These are phyloP conservation scores for Cynopterus brachyotis DNA, from an alignment of 2,113 vertebrate genomes.

Conservation along the genomic window DNA sequence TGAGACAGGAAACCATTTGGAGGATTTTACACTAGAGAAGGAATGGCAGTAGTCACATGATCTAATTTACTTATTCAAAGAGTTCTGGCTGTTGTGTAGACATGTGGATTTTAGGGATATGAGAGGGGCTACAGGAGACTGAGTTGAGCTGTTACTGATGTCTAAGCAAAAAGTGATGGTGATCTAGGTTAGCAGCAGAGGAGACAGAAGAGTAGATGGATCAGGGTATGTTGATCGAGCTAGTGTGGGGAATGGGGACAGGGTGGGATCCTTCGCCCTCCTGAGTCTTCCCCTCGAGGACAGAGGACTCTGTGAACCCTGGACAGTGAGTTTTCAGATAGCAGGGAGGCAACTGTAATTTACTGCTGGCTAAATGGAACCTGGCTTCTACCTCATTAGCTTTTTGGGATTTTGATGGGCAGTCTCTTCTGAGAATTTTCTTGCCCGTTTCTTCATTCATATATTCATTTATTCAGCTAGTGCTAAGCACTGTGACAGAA, in stretches of 20 bases:
- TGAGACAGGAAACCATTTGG: background rate
- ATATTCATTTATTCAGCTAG: constrained; percentile 75
- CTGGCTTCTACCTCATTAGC: constrained; percentile 51
- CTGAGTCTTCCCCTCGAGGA: background rate
- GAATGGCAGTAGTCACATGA: background rate
- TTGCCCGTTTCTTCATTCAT: constrained; percentile 63
- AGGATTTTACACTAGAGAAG: background rate
- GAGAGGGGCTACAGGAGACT: background rate
- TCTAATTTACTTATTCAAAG: background rate
- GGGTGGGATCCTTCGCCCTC: background rate
- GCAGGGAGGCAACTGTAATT: constrained; percentile 1
- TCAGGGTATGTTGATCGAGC: background rate
- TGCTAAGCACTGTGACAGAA: constrained; percentile 59
- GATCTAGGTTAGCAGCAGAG: background rate
- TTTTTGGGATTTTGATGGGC: constrained; percentile 59
- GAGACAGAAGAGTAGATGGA: background rate
- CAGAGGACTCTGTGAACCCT: background rate
- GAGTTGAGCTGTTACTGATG: background rate
- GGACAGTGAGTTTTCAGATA: background rate
- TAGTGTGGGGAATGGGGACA: background rate
- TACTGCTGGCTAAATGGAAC: constrained; percentile 27
- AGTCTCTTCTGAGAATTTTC: constrained; percentile 58
- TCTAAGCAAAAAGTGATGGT: background rate
- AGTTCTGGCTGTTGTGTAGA: background rate
- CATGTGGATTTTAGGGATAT: background rate